These are phyloP conservation scores for Eledona agricola DNA, from an alignment of 2,888 invertebrate genomes.

Conservation along the genomic window DNA sequence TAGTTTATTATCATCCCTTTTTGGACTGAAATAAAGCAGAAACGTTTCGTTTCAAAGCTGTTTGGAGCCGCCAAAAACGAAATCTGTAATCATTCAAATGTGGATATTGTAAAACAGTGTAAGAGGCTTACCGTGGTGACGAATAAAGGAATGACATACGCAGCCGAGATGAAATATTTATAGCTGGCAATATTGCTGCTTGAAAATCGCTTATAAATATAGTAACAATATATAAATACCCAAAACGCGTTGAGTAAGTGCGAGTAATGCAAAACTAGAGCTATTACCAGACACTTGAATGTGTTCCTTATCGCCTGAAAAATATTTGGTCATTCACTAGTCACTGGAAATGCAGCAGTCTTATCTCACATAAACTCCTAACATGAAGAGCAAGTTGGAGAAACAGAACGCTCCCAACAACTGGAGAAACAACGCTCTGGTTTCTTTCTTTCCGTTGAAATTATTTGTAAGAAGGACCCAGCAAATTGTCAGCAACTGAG, in stretches of 20 bases:
- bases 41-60: conserved; percentile 76
- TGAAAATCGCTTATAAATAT: conserved; percentile 68
- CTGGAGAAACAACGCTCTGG: conserved; percentile 70
- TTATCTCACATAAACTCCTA: conserved; percentile 74
- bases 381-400: conserved; percentile 71
- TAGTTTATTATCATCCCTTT: conserved; percentile 80
- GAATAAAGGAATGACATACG: conserved; percentile 71
- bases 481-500: conserved; percentile 64
- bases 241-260: conserved; percentile 75
- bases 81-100: conserved; percentile 53
- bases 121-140: conserved; percentile 70
- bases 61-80: conserved; percentile 74
- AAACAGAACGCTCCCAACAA: conserved; percentile 69
- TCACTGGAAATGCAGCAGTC: conserved; percentile 26
- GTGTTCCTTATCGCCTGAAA: conserved; percentile 71
- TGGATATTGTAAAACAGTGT: conserved; percentile 2
- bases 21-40: conserved; percentile 81
- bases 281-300: conserved; percentile 72
- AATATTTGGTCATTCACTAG: conserved; percentile 1
- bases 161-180: conserved; percentile 69
- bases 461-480: conserved; percentile 60
- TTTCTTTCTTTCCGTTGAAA: conserved; percentile 54
- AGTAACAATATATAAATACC: conserved; percentile 73
- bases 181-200: conserved; percentile 63
- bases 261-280: conserved; percentile 74